Conservation (phyloP, 1,140 invertebrate species). For the Musca domestica region DNA sequence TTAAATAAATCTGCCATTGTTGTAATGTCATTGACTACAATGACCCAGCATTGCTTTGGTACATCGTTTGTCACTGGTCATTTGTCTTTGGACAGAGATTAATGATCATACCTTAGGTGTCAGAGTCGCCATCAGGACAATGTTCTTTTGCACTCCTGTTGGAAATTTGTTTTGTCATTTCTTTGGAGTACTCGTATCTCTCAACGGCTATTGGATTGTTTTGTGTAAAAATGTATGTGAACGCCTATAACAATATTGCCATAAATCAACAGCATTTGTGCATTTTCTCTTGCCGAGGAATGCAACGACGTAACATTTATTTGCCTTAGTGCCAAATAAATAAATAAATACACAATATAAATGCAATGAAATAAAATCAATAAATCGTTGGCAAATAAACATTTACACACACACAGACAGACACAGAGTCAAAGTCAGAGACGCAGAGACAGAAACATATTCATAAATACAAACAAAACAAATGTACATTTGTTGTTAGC, state of each 20-base stretch:
- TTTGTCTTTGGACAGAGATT: slow-evolving; percentile 20
- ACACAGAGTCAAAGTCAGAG: too few relatives aligned
- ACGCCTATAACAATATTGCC: slow-evolving; percentile 2
- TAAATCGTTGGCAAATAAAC: slow-evolving; percentile 16
- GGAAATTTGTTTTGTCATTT: background rate
- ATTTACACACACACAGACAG: background rate
- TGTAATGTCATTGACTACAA: background rate
- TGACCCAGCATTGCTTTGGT: background rate
- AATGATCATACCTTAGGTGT: background rate
- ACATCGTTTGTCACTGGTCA: slow-evolving; percentile 16
- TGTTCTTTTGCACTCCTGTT: too few relatives aligned
- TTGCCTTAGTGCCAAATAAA: background rate
- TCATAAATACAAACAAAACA: too few relatives aligned
- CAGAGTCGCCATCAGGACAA: background rate
- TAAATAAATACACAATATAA: background rate
- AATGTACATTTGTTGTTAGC: too few relatives aligned
- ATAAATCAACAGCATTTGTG: slow-evolving; percentile 12
- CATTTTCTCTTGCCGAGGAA: background rate
- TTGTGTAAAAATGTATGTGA: background rate
- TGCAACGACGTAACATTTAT: background rate
- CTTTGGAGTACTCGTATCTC: background rate
- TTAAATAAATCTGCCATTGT: slow-evolving; percentile 8
- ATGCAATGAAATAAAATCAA: slow-evolving; percentile 9
- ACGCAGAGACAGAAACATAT: too few relatives aligned
- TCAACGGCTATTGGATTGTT: background rate